These are phyloP conservation scores for Andrena trimmerana DNA, from an alignment of 2,888 invertebrate genomes.

Conservation along the genomic window DNA sequence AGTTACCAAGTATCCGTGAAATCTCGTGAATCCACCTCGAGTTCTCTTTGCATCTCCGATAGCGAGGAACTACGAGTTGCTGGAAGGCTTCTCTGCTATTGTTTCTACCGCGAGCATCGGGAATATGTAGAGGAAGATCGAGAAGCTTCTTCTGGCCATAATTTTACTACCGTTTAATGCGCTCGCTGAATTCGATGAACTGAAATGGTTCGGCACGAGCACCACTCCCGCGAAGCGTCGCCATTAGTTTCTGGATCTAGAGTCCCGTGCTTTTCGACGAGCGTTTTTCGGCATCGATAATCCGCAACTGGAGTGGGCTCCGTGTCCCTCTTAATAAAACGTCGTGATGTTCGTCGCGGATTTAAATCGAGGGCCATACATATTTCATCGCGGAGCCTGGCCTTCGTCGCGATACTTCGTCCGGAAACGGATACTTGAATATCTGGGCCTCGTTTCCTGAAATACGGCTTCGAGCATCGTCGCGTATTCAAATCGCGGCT, in stretches of 20 bases:
- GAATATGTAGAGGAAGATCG: neutral
- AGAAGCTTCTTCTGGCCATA: neutral
- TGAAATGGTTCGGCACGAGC: neutral
- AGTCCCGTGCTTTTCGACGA: neutral
- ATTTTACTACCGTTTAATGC: neutral
- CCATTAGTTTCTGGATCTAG: conserved; percentile 5
- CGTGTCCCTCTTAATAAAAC: neutral
- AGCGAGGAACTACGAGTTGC: conserved; percentile 7
- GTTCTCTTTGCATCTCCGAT: neutral
- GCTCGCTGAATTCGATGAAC: neutral
- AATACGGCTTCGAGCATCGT: neutral
- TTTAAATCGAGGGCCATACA: neutral
- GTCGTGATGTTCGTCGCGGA: neutral
- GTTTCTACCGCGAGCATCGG: neutral
- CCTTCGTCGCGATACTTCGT: neutral
- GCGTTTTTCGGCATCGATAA: neutral
- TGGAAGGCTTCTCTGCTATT: conserved; percentile 16
- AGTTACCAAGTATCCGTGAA: neutral
- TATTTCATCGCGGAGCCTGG: neutral
- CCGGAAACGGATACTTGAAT: neutral
- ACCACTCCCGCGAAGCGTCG: conserved; percentile 4
- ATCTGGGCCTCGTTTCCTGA: neutral
- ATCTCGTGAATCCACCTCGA: conserved; percentile 9
- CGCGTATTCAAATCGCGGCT: neutral
- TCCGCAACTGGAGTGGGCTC: neutral